Base-by-base conservation (phyloP, 2,888 invertebrate species). In the Erannis defoliaria region DNA sequence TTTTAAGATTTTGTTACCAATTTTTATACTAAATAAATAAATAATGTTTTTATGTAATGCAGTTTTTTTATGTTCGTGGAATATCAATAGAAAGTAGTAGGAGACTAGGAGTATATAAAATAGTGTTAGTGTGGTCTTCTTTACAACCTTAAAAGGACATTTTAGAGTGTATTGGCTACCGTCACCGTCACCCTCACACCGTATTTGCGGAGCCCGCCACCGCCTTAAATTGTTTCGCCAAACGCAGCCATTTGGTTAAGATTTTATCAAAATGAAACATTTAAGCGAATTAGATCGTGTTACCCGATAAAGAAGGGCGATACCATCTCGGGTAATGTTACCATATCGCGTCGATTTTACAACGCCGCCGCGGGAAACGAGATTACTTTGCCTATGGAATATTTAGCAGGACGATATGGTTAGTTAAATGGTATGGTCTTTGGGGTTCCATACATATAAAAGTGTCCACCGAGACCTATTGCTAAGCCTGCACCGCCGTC, bases 261-360 rank as follows among this genome's bases (percentile, higher is more conserved):
- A 55, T 60, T 49, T 53, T 49, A 60, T 55, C 60, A 49, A 55
- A 60, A 43, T 55, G 54, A 49, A 60, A 49, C 55, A 55, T 55
- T 60, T 48, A 54, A 38, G 29, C 35, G 37, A 60, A 60, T 60
- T 54, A 59, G 53, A 59, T 54, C 40, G 35, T 48, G 33, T 59
- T 49, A 54, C 9, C 19, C 38, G 60, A 60, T 60, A 49, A 45
- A 45, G 21, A 49, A 38, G 46, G 9, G 29, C 55, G 50, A 55
- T 60, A 42, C 35, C 45, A 51, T 51, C 61, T 5, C 50, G 31
- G 35, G 37, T 55, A 61, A 55, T 55, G 60, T 43, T 43, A 29
- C 45, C 61, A 50, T 55, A 29, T 55, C 23, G 50, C 45, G 31
- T 55, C 23, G 45, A 50, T 51, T 54, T 55, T 55, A 61, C 50